Evolutionary conservation across 2,797 vertebrate species (phyloP).

Genomic region (Anguilla pacifica): DNA sequence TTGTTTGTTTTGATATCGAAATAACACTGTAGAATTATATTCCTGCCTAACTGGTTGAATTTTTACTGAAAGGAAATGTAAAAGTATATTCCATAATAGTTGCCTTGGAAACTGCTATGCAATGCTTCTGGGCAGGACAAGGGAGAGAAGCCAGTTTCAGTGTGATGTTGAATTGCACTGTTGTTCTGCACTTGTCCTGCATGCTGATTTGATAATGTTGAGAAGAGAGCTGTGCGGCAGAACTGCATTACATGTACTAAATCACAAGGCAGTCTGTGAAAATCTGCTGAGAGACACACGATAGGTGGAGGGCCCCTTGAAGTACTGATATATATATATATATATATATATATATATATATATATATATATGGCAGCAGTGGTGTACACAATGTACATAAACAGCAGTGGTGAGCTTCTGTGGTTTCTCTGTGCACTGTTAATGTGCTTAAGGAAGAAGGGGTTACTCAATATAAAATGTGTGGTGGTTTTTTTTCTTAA

Average conservation of each 20-base stretch:
- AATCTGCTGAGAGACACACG: background rate
- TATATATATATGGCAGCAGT: background rate
- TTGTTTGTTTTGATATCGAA: background rate
- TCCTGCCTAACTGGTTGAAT: background rate
- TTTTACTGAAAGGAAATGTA: background rate
- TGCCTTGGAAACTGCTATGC: conserved; percentile 28
- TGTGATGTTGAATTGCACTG: background rate
- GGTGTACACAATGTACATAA: background rate
- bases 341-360: background rate
- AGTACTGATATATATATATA: background rate
- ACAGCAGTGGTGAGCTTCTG: background rate
- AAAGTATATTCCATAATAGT: background rate
- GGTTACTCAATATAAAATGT: background rate
- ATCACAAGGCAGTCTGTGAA: background rate
- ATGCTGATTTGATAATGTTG: background rate
- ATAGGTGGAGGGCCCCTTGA: background rate
- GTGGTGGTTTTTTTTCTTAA: background rate
- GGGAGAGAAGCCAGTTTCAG: background rate
- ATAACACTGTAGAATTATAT: background rate
- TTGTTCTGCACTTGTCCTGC: background rate
- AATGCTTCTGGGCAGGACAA: background rate
- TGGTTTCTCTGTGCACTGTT: background rate
- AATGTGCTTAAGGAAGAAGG: background rate
- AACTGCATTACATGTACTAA: background rate
- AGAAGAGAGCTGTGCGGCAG: background rate